Evolutionary conservation across 2,888 invertebrate species (phyloP).

Genomic region (Nezara viridula): DNA sequence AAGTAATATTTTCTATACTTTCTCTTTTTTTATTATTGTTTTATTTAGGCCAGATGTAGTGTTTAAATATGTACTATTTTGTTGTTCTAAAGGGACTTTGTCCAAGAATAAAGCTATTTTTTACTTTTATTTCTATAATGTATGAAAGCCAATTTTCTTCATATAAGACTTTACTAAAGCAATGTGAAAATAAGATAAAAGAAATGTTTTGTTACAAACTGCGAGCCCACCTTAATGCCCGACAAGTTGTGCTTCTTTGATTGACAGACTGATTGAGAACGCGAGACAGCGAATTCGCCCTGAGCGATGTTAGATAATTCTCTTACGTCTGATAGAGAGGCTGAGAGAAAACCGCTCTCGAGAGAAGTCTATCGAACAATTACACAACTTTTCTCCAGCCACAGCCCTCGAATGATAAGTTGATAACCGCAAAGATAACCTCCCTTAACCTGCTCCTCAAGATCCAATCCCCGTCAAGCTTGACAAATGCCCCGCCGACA

Average conservation of each 20-base stretch:
- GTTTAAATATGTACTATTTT: too few relatives aligned
- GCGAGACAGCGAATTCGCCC: background rate
- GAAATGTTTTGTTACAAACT: too few relatives aligned
- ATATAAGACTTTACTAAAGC: too few relatives aligned
- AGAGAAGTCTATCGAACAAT: background rate
- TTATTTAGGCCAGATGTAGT: too few relatives aligned
- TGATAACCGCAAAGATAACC: background rate
- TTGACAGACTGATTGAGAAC: background rate
- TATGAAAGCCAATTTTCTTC: too few relatives aligned
- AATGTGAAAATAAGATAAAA: too few relatives aligned
- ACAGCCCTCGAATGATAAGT: background rate
- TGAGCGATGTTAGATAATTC: slow-evolving; percentile 5
- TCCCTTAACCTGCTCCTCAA: background rate
- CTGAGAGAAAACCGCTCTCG: background rate
- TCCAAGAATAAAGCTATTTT: too few relatives aligned
- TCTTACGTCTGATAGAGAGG: background rate
- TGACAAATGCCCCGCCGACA: background rate
- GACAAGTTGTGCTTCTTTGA: background rate
- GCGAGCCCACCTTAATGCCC: too few relatives aligned
- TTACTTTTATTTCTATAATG: too few relatives aligned
- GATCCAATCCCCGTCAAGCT: slow-evolving; percentile 19
- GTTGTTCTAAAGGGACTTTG: too few relatives aligned
- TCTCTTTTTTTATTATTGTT: too few relatives aligned
- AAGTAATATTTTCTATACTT: too few relatives aligned
- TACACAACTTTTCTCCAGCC: background rate